Percentiles rank a stretch among this genome's conserved stretches.
Evolutionary conservation across 2,797 vertebrate genomes (phyloP).

Genomic region (Pangasius mekongensis): DNA sequence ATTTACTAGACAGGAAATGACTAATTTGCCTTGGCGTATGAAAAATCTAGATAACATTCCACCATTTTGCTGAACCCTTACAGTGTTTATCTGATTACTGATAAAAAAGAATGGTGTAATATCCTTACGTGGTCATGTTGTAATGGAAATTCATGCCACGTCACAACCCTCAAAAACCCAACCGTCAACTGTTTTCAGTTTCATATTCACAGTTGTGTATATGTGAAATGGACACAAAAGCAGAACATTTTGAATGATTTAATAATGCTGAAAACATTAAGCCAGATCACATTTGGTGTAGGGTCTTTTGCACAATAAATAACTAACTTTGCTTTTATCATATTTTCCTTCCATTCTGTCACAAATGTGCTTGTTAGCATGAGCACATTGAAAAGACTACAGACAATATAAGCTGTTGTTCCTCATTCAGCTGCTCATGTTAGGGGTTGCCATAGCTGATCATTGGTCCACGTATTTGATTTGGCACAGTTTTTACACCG

Average conservation of each 20-base stretch:
- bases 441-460: no score
- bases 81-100: background rate
- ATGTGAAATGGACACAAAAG: background rate
- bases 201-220: background rate
- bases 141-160: background rate
- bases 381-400: background rate
- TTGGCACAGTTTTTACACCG: no score
- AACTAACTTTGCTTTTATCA: background rate
- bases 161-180: background rate
- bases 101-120: background rate
- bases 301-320: background rate
- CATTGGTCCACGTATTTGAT: no score
- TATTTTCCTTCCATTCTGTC: background rate
- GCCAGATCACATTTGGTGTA: background rate
- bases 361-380: background rate
- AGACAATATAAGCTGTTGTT: background rate
- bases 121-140: background rate
- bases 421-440: no score
- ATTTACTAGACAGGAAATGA: constrained; percentile 9
- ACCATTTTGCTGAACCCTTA: background rate
- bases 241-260: background rate
- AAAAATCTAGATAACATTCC: background rate
- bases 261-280: background rate
- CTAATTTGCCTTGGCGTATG: background rate
- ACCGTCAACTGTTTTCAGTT: background rate